Evolutionary conservation across 2,888 invertebrate genomes (phyloP).

Genomic region (Mythimna vitellina): DNA sequence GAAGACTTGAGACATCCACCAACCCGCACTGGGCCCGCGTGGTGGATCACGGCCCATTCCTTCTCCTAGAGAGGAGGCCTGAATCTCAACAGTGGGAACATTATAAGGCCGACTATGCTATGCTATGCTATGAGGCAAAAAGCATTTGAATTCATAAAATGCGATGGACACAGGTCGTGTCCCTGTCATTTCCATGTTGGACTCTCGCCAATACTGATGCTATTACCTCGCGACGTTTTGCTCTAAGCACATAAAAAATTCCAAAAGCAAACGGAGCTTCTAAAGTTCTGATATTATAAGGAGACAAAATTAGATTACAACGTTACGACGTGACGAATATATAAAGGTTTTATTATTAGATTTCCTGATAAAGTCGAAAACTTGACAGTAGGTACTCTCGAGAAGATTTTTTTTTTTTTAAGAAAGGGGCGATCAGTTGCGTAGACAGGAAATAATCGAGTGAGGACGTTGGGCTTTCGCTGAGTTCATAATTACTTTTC

Average conservation of each 20-base stretch:
- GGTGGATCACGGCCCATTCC: too few relatives aligned
- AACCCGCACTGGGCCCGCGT: too few relatives aligned
- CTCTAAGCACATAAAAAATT: slow-evolving; percentile 42
- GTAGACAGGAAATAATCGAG: slow-evolving; percentile 35
- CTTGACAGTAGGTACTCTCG: slow-evolving; percentile 37
- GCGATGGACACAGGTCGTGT: slow-evolving; percentile 60
- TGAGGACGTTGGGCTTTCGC: slow-evolving; percentile 23
- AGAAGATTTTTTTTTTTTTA: slow-evolving; percentile 30
- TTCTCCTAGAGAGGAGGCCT: too few relatives aligned
- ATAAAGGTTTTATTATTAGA: slow-evolving; percentile 63
- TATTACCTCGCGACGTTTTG: slow-evolving; percentile 46
- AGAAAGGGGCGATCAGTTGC: slow-evolving; percentile 36
- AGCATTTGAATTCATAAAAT: slow-evolving; percentile 55
- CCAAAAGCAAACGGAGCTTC: slow-evolving; percentile 41
- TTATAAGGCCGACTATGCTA: too few relatives aligned
- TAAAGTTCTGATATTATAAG: slow-evolving; percentile 54
- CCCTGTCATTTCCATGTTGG: slow-evolving; percentile 63
- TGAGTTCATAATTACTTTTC: slow-evolving; percentile 26
- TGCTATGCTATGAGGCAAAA: background rate
- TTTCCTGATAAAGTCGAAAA: slow-evolving; percentile 59
- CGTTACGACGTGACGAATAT: slow-evolving; percentile 63
- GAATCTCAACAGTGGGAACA: too few relatives aligned
- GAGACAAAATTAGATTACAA: slow-evolving; percentile 58
- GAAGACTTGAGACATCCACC: too few relatives aligned
- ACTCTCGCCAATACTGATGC: slow-evolving; percentile 58